Evolutionary conservation across 2,888 invertebrate species (phyloP), one percentile per base, ranked within the genome.

Genomic region (Axea sp.): DNA sequence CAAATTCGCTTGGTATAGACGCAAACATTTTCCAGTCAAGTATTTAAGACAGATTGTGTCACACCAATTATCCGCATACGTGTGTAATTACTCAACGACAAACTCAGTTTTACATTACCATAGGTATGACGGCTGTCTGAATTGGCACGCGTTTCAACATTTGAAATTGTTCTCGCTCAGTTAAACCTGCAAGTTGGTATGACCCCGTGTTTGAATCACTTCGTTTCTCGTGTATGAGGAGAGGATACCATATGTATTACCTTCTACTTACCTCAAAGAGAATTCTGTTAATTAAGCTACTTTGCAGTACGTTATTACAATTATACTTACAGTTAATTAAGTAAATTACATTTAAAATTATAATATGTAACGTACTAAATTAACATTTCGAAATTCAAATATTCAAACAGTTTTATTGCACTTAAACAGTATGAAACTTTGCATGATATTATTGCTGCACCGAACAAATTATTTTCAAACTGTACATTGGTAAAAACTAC

Each of bases 1-100:
- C 72, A 24, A 19, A 26, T 59, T 64, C 8, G 33, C 69, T 64
- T 22, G 37, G 33, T 14, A 22, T 47, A 12, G 15, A 15, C 19
- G 43, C 24, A 45, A 47, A 26, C 37, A 55, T 71, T 62, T 64
- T 57, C 14, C 51, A 35, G 53, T 45, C 31, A 33, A 47, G 65
- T 24, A 43, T 59, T 64, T 51, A 41, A 59, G 31, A 57, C 2
- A 30, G 6, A 22, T n/a, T 39, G 55, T 53, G 77, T 77, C 78
- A 68, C 65, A 72, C 74, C 77, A 82, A 82, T 82, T 82, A 82
- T 80, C 76, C 64, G 69, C 74, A 71, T 77, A 76, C 76, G 78
- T 77, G 79, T 78, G 76, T 78, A 79, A 80, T 80, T 79, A 81
- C 77, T 77, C 76, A 69, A 64, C 75, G 59, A 76, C 65, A 77